Evolutionary conservation across 2,888 invertebrate species (phyloP).

Genomic region (Timema podura): DNA sequence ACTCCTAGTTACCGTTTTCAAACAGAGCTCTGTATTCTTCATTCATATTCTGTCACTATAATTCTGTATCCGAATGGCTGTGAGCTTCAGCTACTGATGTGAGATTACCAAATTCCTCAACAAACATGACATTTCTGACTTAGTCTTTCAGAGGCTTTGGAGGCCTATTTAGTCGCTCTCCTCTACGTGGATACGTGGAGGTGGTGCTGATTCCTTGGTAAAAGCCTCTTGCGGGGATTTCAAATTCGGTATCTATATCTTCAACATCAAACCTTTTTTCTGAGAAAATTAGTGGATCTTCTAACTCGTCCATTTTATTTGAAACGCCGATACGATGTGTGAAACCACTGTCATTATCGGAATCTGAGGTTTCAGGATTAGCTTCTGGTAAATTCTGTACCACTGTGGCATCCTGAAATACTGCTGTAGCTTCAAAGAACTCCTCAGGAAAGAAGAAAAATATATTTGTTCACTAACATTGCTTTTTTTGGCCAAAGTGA

Average conservation of each 20-base stretch:
- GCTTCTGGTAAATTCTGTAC: not conserved
- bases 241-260: not conserved
- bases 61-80: not conserved
- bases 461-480: not conserved
- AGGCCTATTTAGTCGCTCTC: constrained; percentile 1
- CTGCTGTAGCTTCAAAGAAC: not conserved
- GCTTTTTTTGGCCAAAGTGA: not conserved
- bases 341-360: not conserved
- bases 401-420: not conserved
- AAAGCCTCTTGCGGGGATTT: not conserved
- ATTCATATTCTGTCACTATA: no score
- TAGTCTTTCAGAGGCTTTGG: not conserved
- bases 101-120: not conserved
- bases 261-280: not conserved
- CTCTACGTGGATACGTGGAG: not conserved
- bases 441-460: not conserved
- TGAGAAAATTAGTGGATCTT: no score
- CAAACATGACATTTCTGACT: not conserved
- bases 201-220: not conserved
- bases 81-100: not conserved
- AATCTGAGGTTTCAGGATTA: not conserved
- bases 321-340: not conserved
- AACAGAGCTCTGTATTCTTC: no score
- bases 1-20: no score
- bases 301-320: not conserved